These are phyloP conservation scores for Orestias chungarensis DNA, from an alignment of 2,797 vertebrate species.

Conservation along the genomic window DNA sequence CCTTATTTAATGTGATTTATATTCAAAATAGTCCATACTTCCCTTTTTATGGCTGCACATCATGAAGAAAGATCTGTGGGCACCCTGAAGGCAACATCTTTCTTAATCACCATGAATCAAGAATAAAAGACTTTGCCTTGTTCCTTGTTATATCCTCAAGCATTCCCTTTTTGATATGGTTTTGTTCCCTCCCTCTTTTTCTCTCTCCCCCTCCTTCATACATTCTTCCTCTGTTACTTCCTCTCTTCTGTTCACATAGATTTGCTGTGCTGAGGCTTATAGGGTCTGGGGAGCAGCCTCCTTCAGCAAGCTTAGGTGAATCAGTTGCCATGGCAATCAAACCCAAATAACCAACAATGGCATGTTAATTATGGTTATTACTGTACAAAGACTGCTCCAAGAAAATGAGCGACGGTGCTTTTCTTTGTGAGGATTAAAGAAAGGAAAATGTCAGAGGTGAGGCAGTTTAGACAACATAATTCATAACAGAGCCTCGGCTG, in stretches of 20 bases:
- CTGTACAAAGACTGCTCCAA: slow-evolving; percentile 67
- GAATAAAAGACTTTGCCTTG: slow-evolving; percentile 29
- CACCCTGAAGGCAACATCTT: slow-evolving; percentile 35
- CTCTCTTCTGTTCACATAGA: slow-evolving; percentile 50
- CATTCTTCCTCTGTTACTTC: slow-evolving; percentile 49
- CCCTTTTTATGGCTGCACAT: slow-evolving; percentile 4
- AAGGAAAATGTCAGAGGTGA: slow-evolving; percentile 67
- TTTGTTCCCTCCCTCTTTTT: not conserved
- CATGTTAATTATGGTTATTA: slow-evolving; percentile 82
- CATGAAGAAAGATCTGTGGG: slow-evolving; percentile 13
- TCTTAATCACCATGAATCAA: slow-evolving; percentile 32
- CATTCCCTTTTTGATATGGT: not conserved
- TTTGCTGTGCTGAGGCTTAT: slow-evolving; percentile 37
- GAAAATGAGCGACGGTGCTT: slow-evolving; percentile 64
- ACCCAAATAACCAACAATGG: slow-evolving; percentile 79
- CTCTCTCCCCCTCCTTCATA: slow-evolving; percentile 20
- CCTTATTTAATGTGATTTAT: slow-evolving; percentile 12
- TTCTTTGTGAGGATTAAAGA: slow-evolving; percentile 64
- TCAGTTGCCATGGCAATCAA: slow-evolving; percentile 78
- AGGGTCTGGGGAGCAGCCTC: slow-evolving; percentile 63
- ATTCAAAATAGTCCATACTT: not conserved
- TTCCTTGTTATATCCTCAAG: slow-evolving; percentile 9
- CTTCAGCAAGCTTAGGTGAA: slow-evolving; percentile 69
- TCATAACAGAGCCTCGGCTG: slow-evolving; percentile 55
- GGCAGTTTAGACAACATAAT: slow-evolving; percentile 62